Base-by-base conservation (phyloP, 2,888 invertebrate genomes). In the Plebejus argus region DNA sequence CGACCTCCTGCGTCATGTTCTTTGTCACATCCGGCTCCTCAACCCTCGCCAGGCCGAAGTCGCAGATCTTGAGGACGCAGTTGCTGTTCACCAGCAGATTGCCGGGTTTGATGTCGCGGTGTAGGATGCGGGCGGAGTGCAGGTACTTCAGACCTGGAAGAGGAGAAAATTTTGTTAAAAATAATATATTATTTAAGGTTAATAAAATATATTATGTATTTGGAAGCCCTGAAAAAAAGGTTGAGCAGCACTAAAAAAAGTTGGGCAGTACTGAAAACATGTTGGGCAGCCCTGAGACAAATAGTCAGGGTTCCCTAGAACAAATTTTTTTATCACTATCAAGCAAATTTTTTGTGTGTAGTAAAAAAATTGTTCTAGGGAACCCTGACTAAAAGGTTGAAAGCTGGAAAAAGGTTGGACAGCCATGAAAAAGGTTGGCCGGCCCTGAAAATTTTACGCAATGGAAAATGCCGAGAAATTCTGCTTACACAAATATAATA, bases 1-100 rank as follows among this genome's bases (percentile, higher is more conserved):
- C 99, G 81, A 99, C 99, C 94, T 99, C 99, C 93, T 99, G 99
- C 56, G 99, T 99, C 99, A 99, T 99, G 91, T 98, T 97, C 91
- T 98, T 97, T 86, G 96, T 96, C 86, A 97, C 96, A 89, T 99
- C 98, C 0, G 98, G 98, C 89, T 99, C 99, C 94, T 99, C 99
- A 80, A 99, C 99, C 83, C 99, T 95, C 66, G 99, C 99, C 90
- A 99, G 95, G 39, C 99, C 99, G 93, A 99, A 99, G 95, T 99
- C 99, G 95, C 99, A 99, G 94, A 99, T 99, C 97, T 99, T 99
- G 84, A 99, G 96, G 87, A 99, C 98, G 95, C 99, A 99, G 95
- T 99, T 99, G 92, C 99, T 99, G 95, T 99, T 99, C 87, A 99
- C 99, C 85, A 99, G 96, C 83, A 99, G 95, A 94, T 99, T 99